These are phyloP conservation scores for Artibeus lituratus DNA, from an alignment of 2,797 vertebrate genomes.

Conservation along the genomic window DNA sequence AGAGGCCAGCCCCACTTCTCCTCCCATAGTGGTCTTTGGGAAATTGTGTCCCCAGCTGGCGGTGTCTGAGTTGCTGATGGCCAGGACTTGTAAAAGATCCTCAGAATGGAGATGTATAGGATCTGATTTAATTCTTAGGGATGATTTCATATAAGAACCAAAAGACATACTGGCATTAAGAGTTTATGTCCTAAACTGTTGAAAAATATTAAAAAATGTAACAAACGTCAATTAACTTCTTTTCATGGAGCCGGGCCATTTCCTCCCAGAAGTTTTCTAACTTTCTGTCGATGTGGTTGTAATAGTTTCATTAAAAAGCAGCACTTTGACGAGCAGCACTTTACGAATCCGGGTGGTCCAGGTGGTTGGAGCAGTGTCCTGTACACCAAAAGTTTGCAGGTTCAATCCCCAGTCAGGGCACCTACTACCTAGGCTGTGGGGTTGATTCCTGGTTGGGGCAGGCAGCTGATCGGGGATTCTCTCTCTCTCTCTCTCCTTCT, in stretches of 20 bases:
- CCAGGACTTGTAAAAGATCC: neutral
- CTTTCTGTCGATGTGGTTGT: neutral
- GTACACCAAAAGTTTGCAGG: neutral
- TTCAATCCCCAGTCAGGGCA: neutral
- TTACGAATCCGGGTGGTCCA: no score
- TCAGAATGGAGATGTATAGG: neutral
- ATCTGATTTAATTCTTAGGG: neutral
- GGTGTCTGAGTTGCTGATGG: neutral
- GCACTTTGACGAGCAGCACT: neutral
- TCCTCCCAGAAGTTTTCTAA: neutral
- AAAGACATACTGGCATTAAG: neutral
- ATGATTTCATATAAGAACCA: neutral
- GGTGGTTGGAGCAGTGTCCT: neutral
- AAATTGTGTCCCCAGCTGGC: neutral
- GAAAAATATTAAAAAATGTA: neutral
- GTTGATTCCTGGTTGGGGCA: neutral
- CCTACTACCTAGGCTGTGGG: neutral
- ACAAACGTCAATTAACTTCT: neutral
- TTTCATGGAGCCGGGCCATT: neutral
- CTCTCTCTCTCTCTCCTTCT: no score
- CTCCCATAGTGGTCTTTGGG: neutral
- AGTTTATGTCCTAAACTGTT: neutral
- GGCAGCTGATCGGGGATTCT: neutral
- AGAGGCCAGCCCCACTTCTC: neutral
- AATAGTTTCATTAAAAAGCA: neutral